Evolutionary conservation across 2,113 vertebrate species (phyloP), one percentile per base, ranked within the genome.

Genomic region (Vulpes vulpes): DNA sequence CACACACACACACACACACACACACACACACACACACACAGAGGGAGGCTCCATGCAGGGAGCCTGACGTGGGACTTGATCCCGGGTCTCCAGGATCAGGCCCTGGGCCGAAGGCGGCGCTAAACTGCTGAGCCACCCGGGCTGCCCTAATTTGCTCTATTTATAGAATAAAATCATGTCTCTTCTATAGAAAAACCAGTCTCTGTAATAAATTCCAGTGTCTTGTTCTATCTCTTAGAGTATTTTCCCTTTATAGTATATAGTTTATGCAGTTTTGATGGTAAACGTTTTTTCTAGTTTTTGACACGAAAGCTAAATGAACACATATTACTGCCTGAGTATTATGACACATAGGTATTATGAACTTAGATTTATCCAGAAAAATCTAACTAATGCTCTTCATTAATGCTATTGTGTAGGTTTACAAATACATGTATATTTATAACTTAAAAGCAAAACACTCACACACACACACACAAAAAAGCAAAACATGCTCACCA

Each of bases 401-500:
- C 51, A 51, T 78, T 51, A 51, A 12, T 25, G 35, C 8, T 82
- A 1, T 11, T 57, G 14, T 43, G 11, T 67, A 22, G 11, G 32
- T 22, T 95, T 60, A 81, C 8, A 92, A 78, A 55, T 3, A 71
- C 0, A 4, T 3, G n/a, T 38, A 55, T 55, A 35, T n/a, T 82
- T 95, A 90, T 79, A 94, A 87, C 11, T 43, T 43, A 84, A 92
- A 92, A 78, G 49, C 2, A 55, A 91, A 96, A 81, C 89, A 88
- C 6, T 1, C 43, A 43, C 43, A 35, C 35, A 35, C 35, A 35
- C 43, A 43, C 43, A 43, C 43, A 43, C 0, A 43, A 0, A 84
- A 92, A 90, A 78, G 49, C 2, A 55, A 91, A 96, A 81, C 89
- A 88, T 4, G 19, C 10, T 83, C 43, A 79, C 12, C 12, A 86